A percentile compares a stretch with the other conserved stretches of the same genome.
These are phyloP conservation scores for Lasius fuliginosus DNA, from an alignment of 2,888 invertebrate species.

Conservation along the genomic window DNA sequence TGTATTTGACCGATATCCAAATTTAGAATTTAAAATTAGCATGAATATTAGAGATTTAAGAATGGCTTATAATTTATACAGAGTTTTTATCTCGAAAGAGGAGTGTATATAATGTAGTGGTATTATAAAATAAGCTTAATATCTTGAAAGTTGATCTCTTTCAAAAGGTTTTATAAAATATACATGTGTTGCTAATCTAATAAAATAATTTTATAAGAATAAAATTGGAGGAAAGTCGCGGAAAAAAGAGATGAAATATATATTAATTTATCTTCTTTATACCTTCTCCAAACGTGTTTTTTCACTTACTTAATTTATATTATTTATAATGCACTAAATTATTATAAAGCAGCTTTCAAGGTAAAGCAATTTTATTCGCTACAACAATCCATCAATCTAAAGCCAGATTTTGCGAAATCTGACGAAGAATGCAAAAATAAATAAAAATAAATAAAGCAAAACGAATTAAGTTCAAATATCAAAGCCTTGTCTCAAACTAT, in stretches of 20 bases:
- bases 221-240: neutral
- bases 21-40: neutral
- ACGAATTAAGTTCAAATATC: neutral
- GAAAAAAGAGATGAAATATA: neutral
- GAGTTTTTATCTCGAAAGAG: neutral
- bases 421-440: neutral
- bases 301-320: neutral
- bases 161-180: neutral
- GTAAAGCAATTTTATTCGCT: neutral
- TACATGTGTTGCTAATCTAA: neutral
- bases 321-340: neutral
- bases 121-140: neutral
- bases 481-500: neutral
- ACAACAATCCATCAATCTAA: neutral
- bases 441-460: conserved; percentile 19
- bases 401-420: conserved; percentile 8
- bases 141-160: neutral
- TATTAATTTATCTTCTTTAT: neutral
- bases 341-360: neutral
- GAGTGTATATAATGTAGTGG: neutral
- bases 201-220: neutral
- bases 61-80: neutral
- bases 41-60: neutral
- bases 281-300: neutral
- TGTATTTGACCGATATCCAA: neutral